These are phyloP conservation scores for Bucorvus abyssinicus DNA, from an alignment of 2,797 vertebrate species.

Conservation along the genomic window DNA sequence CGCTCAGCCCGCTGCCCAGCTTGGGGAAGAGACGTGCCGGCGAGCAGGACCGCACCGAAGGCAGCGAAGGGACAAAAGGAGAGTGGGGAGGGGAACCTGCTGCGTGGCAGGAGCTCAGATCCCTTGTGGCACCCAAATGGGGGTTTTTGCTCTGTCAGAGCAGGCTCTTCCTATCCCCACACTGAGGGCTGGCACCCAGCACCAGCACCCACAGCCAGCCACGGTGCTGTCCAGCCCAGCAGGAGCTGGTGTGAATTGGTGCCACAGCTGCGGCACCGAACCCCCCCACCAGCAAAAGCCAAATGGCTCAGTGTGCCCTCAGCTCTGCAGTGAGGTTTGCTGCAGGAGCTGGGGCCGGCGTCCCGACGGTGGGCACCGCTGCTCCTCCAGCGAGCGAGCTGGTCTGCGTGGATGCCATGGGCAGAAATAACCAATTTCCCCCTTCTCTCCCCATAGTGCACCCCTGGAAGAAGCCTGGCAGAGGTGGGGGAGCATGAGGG, in stretches of 20 bases:
- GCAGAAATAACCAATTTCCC: background rate
- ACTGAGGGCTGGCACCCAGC: rapidly evolving
- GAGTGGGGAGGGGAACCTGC: background rate
- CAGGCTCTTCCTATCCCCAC: background rate
- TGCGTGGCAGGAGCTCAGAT: background rate
- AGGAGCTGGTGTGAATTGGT: rapidly evolving
- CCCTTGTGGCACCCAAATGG: background rate
- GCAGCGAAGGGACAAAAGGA: background rate
- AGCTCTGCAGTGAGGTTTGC: background rate
- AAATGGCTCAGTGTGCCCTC: background rate
- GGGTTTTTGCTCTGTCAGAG: background rate
- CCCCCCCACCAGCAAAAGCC: background rate
- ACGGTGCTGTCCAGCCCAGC: rapidly evolving
- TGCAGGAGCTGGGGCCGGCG: rapidly evolving
- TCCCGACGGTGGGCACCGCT: rapidly evolving
- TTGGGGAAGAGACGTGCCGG: rapidly evolving
- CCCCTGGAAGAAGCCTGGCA: background rate
- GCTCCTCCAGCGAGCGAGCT: background rate
- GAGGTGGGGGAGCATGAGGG: rapidly evolving
- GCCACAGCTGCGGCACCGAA: rapidly evolving
- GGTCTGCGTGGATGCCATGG: background rate
- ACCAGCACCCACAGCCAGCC: rapidly evolving
- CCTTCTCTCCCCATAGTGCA: rapidly evolving
- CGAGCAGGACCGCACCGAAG: rapidly evolving
- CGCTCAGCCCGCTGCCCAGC: rapidly evolving